phyloP scores from a whole-genome alignment of 1,140 invertebrate species.

The Drosophila sp. region DNA sequence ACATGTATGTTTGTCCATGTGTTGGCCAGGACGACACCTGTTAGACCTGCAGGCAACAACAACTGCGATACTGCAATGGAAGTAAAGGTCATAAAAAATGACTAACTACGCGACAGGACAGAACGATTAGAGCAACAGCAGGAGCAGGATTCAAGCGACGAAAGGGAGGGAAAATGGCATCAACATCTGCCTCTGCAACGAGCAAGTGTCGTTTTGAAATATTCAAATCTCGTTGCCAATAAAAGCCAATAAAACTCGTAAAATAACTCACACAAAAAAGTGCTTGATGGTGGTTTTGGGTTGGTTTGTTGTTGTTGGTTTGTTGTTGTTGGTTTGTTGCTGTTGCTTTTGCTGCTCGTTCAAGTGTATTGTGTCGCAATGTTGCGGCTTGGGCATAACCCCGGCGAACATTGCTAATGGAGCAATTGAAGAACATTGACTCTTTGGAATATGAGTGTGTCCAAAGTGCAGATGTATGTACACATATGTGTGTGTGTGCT shows the following conservation, averaged over 20 bases:
- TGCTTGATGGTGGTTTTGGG: constrained; percentile 16
- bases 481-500: constrained; percentile 5
- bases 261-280: constrained; percentile 77
- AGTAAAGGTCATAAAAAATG: constrained; percentile 62
- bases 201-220: constrained; percentile 80
- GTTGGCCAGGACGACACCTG: constrained; percentile 45
- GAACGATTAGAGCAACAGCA: constrained; percentile 37
- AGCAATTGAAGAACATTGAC: constrained; percentile 38
- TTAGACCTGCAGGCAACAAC: constrained; percentile 51
- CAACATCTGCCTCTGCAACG: constrained; percentile 30
- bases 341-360: constrained; percentile 36
- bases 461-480: constrained; percentile 46
- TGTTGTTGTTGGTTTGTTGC: too few species aligned
- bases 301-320: not conserved
- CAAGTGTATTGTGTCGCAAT: constrained; percentile 79
- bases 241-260: constrained; percentile 84
- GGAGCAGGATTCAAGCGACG: not conserved
- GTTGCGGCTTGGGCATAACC: constrained; percentile 69
- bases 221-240: constrained; percentile 84
- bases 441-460: constrained; percentile 7
- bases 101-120: constrained; percentile 55
- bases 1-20: constrained; percentile 11
- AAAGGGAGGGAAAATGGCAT: not conserved
- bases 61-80: constrained; percentile 29
- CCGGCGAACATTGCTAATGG: constrained; percentile 36